phyloP scores from a whole-genome alignment of 2,888 invertebrate genomes.

The Ischnura elegans region DNA sequence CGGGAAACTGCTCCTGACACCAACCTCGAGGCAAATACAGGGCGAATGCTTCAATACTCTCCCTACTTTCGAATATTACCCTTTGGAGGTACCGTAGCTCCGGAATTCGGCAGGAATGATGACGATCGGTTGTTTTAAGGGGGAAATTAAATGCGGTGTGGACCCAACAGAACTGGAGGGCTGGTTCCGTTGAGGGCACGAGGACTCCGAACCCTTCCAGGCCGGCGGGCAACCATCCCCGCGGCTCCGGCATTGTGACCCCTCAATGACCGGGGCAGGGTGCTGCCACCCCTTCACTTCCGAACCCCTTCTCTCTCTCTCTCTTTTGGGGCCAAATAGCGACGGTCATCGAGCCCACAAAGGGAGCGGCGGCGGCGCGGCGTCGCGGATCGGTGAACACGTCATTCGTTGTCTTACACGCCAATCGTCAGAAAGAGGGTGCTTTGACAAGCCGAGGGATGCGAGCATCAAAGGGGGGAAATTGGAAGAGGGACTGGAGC shows the following conservation, averaged over 20 bases:
- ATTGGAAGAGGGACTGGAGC: background rate
- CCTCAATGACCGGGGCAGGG: background rate
- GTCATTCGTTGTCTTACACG: slow-evolving; percentile 57
- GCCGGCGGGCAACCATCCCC: background rate
- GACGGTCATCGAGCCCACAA: slow-evolving; percentile 41
- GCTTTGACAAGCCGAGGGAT: background rate
- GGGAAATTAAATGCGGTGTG: background rate
- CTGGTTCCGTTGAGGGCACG: background rate
- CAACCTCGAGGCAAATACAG: too few species aligned
- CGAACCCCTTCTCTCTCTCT: background rate
- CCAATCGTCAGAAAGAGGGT: slow-evolving; percentile 18
- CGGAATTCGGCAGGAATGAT: background rate
- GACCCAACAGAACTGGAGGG: background rate
- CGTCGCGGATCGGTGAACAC: background rate
- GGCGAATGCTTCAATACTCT: too few species aligned
- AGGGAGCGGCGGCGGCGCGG: background rate
- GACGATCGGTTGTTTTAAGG: background rate
- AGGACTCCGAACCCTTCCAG: background rate
- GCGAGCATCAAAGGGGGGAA: background rate
- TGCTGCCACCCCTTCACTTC: background rate
- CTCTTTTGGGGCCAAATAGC: background rate
- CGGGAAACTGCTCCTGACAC: too few species aligned
- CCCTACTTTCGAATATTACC: background rate
- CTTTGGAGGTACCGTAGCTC: background rate
- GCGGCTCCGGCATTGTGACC: background rate